Base-by-base conservation (phyloP, 2,113 vertebrate species). In the Toxotes chatareus region DNA sequence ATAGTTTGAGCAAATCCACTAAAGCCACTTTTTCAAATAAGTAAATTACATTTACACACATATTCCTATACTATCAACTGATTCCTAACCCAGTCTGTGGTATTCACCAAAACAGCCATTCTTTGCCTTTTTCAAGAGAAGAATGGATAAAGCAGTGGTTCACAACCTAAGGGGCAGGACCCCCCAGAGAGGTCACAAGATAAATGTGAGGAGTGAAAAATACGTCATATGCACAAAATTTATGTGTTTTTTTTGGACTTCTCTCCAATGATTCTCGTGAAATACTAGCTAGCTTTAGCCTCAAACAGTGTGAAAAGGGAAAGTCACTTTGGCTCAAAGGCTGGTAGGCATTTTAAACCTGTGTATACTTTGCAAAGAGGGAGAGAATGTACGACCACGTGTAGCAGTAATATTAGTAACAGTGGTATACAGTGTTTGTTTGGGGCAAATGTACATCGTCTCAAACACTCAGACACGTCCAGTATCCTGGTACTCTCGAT, bases 1-100 rank as follows among this genome's bases (percentile, higher is more conserved):
- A 7, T 6, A 2, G 31, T 68, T 80, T 59, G 4, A 82, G n/a
- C n/a, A 23, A 80, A 23, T 65, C 32, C 36, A 68, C 13, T 49
- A 32, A 27, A 64, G 55, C 7, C 5, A 51, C 14, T 49, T 65
- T 76, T 71, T 34, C 5, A 7, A 76, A 59, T 7, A 62, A 27
- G 13, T 2, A 0, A 69, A 76, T 47, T 73, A 40, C 16, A 46
- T 67, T 70, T 59, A 47, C 0, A 32, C 17, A 63, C 4, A 68
- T 34, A 17, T 69, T 27, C 40, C 14, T 21, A n/a, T 19, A 34
- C 2, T 7, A 14, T 46, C 14, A n/a, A 34, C 56, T 68, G 23
- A 77, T 65, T 77, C 44, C 46, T 9, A 13, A 51, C 14, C 19
- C 3, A 55, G 36, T 44, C 27, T 38, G 17, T 14, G n/a, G 27